Evolutionary conservation across 2,113 vertebrate genomes (phyloP).

Genomic region (Nycticebus coucang): DNA sequence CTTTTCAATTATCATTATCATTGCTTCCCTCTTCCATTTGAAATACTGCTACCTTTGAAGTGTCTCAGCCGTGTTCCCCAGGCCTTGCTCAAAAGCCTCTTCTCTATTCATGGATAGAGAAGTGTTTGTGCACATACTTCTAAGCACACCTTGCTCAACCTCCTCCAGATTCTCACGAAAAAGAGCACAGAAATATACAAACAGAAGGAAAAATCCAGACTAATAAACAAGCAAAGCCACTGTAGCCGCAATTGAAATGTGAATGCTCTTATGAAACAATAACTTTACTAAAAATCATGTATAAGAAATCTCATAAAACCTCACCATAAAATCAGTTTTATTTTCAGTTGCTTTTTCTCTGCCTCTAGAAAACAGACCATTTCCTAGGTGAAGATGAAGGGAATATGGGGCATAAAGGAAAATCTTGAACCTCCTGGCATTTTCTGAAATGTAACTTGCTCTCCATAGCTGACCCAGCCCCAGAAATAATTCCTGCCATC

Average conservation of each 20-base stretch:
- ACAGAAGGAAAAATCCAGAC: not conserved
- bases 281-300: not conserved
- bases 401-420: not conserved
- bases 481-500: not conserved
- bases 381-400: not conserved
- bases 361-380: not conserved
- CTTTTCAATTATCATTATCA: not conserved
- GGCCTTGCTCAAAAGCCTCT: not conserved
- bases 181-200: not conserved
- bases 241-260: not conserved
- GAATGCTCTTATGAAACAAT: not conserved
- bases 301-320: not conserved
- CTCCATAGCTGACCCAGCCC: not conserved
- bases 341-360: not conserved
- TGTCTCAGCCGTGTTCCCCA: not conserved
- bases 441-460: not conserved
- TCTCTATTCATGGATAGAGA: not conserved
- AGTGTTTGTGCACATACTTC: not conserved
- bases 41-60: not conserved
- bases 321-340: not conserved
- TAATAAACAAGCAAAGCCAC: not conserved
- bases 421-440: not conserved
- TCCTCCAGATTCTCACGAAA: not conserved
- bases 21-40: not conserved
- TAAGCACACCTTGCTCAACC: not conserved